Conservation (phyloP, 2,888 invertebrate genomes). For the Drosophila basisetae region DNA sequence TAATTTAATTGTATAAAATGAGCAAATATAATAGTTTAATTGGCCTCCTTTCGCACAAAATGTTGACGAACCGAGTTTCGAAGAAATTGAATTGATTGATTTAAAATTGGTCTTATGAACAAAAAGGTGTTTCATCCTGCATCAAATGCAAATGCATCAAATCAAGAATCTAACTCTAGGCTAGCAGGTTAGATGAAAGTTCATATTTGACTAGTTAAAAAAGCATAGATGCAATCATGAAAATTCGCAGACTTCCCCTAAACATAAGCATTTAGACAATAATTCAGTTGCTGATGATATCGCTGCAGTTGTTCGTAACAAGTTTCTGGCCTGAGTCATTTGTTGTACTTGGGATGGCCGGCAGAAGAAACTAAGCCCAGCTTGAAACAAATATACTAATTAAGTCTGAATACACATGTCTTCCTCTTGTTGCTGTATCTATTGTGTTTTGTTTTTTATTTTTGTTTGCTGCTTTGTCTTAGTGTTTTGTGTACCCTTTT, state of each 20-base stretch:
- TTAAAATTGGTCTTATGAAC: not conserved
- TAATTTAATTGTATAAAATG: not conserved
- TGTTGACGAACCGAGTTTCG: too few relatives aligned
- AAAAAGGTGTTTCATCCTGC: too few relatives aligned
- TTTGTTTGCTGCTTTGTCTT: constrained; percentile 11
- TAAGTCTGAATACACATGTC: constrained; percentile 42
- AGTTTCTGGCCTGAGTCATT: constrained; percentile 59
- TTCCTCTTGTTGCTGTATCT: constrained; percentile 9
- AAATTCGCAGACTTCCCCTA: not conserved
- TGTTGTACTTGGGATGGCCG: constrained; percentile 10
- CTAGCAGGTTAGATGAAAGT: not conserved
- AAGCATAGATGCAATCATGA: not conserved
- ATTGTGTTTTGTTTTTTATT: constrained; percentile 16
- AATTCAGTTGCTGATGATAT: constrained; percentile 1
- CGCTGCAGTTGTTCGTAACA: constrained; percentile 11
- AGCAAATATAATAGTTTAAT: not conserved
- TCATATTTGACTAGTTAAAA: not conserved
- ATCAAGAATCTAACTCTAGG: not conserved
- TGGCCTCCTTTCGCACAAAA: too few relatives aligned
- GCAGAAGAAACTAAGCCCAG: not conserved
- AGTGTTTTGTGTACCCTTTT: constrained; percentile 39
- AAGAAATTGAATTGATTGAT: not conserved
- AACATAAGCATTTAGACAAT: constrained; percentile 1
- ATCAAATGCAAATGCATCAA: too few relatives aligned
- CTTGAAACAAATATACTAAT: constrained; percentile 32